Evolutionary conservation across 2,113 vertebrate genomes (phyloP).

Genomic region (Phrynosoma blainvillii): DNA sequence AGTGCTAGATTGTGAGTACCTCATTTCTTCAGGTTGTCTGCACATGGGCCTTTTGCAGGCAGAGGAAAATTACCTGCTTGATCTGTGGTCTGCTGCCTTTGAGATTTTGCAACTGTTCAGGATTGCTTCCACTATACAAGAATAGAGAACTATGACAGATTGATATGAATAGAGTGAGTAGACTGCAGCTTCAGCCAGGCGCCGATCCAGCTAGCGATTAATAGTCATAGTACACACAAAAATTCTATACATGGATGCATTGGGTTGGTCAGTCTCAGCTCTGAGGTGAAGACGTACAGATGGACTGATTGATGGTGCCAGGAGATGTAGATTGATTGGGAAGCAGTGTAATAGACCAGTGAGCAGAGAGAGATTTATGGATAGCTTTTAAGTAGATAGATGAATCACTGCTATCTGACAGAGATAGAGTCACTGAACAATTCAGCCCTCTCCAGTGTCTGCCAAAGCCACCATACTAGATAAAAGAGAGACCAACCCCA

Average conservation of each 20-base stretch:
- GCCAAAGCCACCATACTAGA: constrained; percentile 16
- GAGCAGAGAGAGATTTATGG: constrained; percentile 34
- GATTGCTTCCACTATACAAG: not conserved
- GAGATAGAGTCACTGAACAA: constrained; percentile 9
- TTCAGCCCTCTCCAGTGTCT: constrained; percentile 3
- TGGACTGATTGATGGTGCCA: constrained; percentile 30
- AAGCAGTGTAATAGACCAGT: constrained; percentile 1
- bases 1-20: not conserved
- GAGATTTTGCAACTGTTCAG: constrained; percentile 1
- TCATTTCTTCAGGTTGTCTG: not conserved
- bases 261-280: not conserved
- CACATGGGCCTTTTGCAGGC: not conserved
- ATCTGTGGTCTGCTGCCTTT: not conserved
- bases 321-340: constrained; percentile 34
- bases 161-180: constrained; percentile 9
- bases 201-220: not conserved
- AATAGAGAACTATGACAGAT: constrained; percentile 3
- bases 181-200: constrained; percentile 1
- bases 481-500: not conserved
- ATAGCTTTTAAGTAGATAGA: constrained; percentile 29
- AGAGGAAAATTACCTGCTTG: not conserved
- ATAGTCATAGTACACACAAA: not conserved
- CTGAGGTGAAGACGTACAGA: constrained; percentile 31
- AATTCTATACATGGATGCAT: constrained; percentile 16
- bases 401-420: constrained; percentile 39